Evolutionary conservation across 2,797 vertebrate species (phyloP).

Genomic region (Pseudocheirus occidentalis): DNA sequence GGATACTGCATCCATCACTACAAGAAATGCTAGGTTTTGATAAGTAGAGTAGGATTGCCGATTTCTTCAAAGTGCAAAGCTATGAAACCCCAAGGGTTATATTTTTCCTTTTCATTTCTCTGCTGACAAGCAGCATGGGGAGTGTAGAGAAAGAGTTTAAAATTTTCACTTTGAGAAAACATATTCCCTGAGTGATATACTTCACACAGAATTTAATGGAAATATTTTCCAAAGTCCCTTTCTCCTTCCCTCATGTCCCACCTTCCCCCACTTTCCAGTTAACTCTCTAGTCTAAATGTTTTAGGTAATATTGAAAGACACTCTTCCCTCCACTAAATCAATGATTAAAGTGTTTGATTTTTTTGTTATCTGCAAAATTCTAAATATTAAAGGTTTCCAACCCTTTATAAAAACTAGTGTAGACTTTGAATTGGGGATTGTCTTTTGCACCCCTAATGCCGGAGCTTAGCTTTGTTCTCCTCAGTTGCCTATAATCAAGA

Average conservation of each 20-base stretch:
- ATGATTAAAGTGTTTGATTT: constrained; percentile 73
- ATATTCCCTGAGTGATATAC: constrained; percentile 65
- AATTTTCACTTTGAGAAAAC: constrained; percentile 79
- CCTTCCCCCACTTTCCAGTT: constrained; percentile 41
- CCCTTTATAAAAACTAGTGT: constrained; percentile 72
- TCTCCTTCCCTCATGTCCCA: constrained; percentile 43
- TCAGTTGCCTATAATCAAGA: constrained; percentile 82
- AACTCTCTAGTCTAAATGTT: not conserved
- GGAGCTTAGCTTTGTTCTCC: constrained; percentile 77
- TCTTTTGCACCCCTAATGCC: constrained; percentile 76
- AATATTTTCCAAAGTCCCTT: constrained; percentile 71
- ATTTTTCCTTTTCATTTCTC: constrained; percentile 80
- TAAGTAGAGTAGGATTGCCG: constrained; percentile 75
- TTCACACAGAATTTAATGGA: constrained; percentile 73
- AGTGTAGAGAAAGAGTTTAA: constrained; percentile 80
- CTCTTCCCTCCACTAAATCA: constrained; percentile 50
- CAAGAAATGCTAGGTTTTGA: constrained; percentile 75
- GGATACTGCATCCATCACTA: constrained; percentile 64
- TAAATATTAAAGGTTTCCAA: constrained; percentile 74
- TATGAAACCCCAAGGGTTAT: constrained; percentile 78
- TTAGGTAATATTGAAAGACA: not conserved
- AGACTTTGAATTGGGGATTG: constrained; percentile 64
- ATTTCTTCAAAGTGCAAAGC: constrained; percentile 80
- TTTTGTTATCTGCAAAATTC: constrained; percentile 80
- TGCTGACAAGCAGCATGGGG: constrained; percentile 78